Base-by-base conservation (phyloP, 2,797 vertebrate species). In the Craterocephalus amniculus region DNA sequence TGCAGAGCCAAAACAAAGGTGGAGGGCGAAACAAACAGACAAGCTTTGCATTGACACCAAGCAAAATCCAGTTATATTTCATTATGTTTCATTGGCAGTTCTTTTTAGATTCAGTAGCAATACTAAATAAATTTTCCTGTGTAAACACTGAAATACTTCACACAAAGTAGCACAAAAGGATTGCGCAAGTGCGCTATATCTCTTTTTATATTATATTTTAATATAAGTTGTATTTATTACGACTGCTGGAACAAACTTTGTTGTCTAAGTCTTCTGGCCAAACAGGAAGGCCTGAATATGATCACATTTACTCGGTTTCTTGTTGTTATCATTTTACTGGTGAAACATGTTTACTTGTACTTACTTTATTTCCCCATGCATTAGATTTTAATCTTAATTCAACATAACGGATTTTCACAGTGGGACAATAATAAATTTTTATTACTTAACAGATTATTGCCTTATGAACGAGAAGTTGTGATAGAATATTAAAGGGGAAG, bases 401-500 rank as follows among this genome's bases (percentile, higher is more conserved):
- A 18, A 24, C 13, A 24, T 40, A 6, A 35, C 18, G 29, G 34
- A 26, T 60, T 58, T 2, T n/a, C n/a, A 31, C 1, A 29, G 13
- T 22, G 10, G 6, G 24, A 26, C 11, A 55, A 63, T 56, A 2
- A 54, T 6, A 20, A 10, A 6, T 74, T 65, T 57, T 43, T 45
- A 58, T 29, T 6, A 16, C 6, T 12, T 20, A 14, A 26, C 14
- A 34, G 31, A 62, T 67, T 67, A 3, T 38, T 13, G 2, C 69
- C 78, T 66, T 26, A 45, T 35, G 40, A 20, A 54, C 51, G 38
- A 70, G n/a, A 56, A 3, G 11, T 9, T 20, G 10, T 36, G 20
- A 49, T 55, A 58, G 1, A 9, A 14, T 11, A 64, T 29, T 16
- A 34, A 31, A 0, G 13, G 77, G 77, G 67, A 48, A 76, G 58